Evolutionary conservation across 2,113 vertebrate genomes (phyloP).

Genomic region (Catharus bicknelli): DNA sequence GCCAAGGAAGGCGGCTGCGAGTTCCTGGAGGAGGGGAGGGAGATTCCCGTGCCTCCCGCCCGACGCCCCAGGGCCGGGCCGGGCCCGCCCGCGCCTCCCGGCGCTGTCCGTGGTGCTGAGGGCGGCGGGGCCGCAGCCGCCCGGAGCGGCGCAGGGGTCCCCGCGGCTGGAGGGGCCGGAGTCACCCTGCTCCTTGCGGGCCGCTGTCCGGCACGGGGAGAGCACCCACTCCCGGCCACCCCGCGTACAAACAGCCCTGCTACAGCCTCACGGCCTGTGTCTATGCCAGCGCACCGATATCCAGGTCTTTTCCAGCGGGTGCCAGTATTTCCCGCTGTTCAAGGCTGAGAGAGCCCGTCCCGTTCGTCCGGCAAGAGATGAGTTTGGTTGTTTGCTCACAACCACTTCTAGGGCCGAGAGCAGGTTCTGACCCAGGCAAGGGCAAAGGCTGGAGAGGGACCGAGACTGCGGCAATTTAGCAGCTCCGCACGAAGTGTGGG

Average conservation of each 20-base stretch:
- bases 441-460: background rate
- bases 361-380: background rate
- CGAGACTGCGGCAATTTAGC: background rate
- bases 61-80: fast-evolving
- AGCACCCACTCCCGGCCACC: background rate
- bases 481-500: background rate
- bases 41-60: background rate
- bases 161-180: background rate
- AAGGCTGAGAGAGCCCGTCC: background rate
- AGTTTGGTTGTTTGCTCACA: background rate
- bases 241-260: background rate
- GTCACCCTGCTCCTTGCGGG: background rate
- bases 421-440: background rate
- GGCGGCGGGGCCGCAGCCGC: background rate
- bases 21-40: too few species aligned
- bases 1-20: background rate
- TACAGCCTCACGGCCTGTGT: background rate
- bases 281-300: background rate
- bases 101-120: conserved; percentile 52
- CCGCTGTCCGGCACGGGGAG: fast-evolving
- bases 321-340: background rate
- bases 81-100: background rate
- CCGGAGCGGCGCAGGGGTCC: fast-evolving
- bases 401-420: background rate
- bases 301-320: background rate